Base-by-base conservation (phyloP, 2,797 vertebrate genomes). In the Acropternis orthonyx region DNA sequence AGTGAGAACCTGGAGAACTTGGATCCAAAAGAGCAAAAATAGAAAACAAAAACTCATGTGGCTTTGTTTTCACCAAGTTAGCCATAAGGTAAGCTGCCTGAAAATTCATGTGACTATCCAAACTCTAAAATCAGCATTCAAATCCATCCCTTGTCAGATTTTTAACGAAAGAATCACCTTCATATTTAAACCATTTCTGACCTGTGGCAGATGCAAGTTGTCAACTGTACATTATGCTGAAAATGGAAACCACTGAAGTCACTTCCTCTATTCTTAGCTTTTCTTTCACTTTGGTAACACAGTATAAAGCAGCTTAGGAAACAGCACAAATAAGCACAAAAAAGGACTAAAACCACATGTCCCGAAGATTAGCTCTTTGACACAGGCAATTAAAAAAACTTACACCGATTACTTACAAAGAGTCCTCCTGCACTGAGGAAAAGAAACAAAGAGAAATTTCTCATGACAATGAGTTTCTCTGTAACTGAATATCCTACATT, bases 231-330 rank as follows among this genome's bases (percentile, higher is more conserved):
- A 13, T 27, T 68, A 72, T 28, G 49, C 71, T 87, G 78, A 79
- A 93, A 92, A 89, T 34, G 76, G 89, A 94, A 93, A 85, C 73
- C 43, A 74, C 81, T 54, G 28, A 94, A 89, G 49, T 77, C 36
- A 44, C 75, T 97, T 92, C 89, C 87, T 89, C 82, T 89, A 20
- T 73, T 88, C 87, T 93, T 37, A 88, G 87, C 73, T 68, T 59
- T 91, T 88, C 66, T 84, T 85, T 77, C 82, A 84, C 85, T 93
- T 44, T 8, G 39, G 74, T 74, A 85, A 61, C 51, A 78, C 54
- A 62, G 46, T 20, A 52, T 23, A 71, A 67, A 93, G 79, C 1
- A 66, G 43, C 55, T 93, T 74, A 67, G 13, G 30, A 89, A 91
- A 83, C 34, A 88, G 69, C 30, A 89, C 5, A 89, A 93, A 78